These are phyloP conservation scores for Geophilus truncorum DNA, from an alignment of 2,888 invertebrate species.

Conservation along the genomic window DNA sequence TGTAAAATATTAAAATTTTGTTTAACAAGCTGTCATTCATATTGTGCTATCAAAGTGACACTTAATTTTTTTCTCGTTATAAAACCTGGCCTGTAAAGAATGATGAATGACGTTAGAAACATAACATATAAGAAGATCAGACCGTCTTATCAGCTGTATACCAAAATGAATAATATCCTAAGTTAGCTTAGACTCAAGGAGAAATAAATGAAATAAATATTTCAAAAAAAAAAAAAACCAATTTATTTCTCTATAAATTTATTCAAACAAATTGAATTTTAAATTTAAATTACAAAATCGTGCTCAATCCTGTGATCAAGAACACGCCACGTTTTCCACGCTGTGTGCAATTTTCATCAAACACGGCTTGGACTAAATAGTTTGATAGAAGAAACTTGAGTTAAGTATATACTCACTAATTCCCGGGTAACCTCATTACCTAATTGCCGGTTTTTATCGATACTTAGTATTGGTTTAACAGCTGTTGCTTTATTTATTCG, in stretches of 20 bases:
- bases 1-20: not conserved
- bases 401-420: too few relatives aligned
- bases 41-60: not conserved
- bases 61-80: not conserved
- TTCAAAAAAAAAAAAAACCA: too few relatives aligned
- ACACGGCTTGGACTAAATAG: too few relatives aligned
- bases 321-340: too few relatives aligned
- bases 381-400: too few relatives aligned
- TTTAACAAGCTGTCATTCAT: not conserved
- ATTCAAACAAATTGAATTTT: not conserved
- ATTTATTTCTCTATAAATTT: not conserved
- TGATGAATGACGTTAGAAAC: not conserved
- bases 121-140: not conserved
- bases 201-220: too few relatives aligned
- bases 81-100: not conserved
- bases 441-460: too few relatives aligned
- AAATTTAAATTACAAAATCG: not conserved
- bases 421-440: too few relatives aligned
- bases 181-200: not conserved
- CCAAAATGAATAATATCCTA: not conserved
- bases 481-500: too few relatives aligned
- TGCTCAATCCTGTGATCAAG: not conserved
- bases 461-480: too few relatives aligned
- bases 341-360: too few relatives aligned
- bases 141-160: not conserved